phyloP scores from a whole-genome alignment of 2,888 invertebrate genomes.

The Tetragnatha montana region DNA sequence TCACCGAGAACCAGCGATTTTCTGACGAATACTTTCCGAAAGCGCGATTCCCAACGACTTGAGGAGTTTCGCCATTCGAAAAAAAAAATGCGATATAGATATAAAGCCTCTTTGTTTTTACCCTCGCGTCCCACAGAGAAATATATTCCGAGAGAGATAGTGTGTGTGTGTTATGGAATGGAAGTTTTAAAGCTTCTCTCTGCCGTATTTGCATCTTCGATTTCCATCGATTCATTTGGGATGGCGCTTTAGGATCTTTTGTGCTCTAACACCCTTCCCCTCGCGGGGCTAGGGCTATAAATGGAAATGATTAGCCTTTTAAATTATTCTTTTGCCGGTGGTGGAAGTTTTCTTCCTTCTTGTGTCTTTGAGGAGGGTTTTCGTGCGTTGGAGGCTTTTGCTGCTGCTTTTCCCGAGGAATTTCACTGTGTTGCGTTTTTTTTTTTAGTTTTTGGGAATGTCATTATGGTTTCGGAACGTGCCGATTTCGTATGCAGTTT shows the following conservation, averaged over 20 bases:
- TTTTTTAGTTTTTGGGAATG: not conserved
- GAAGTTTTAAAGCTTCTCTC: constrained; percentile 47
- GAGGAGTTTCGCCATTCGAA: constrained; percentile 3
- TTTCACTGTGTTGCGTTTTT: not conserved
- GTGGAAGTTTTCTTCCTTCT: not conserved
- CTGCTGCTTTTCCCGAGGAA: not conserved
- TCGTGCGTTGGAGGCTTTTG: not conserved
- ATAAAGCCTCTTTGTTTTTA: constrained; percentile 15
- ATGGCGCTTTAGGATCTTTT: constrained; percentile 13
- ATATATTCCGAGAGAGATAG: constrained; percentile 5
- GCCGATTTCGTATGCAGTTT: not conserved
- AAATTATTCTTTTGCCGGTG: constrained; percentile 13
- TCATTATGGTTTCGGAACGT: not conserved
- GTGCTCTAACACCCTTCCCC: not conserved
- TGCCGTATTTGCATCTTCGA: constrained; percentile 48
- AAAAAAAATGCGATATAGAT: not conserved
- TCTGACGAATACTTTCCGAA: constrained; percentile 5
- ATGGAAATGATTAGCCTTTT: constrained; percentile 52
- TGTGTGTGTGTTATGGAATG: constrained; percentile 38
- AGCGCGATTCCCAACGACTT: constrained; percentile 31
- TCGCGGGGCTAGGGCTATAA: constrained; percentile 19
- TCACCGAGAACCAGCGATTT: constrained; percentile 24
- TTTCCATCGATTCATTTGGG: constrained; percentile 48
- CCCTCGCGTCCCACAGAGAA: not conserved
- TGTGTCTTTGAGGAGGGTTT: constrained; percentile 5